A percentile compares a stretch with the other conserved stretches of the same genome.
phyloP scores from a whole-genome alignment of 2,888 invertebrate genomes.

The Liposcelis brunnea region DNA sequence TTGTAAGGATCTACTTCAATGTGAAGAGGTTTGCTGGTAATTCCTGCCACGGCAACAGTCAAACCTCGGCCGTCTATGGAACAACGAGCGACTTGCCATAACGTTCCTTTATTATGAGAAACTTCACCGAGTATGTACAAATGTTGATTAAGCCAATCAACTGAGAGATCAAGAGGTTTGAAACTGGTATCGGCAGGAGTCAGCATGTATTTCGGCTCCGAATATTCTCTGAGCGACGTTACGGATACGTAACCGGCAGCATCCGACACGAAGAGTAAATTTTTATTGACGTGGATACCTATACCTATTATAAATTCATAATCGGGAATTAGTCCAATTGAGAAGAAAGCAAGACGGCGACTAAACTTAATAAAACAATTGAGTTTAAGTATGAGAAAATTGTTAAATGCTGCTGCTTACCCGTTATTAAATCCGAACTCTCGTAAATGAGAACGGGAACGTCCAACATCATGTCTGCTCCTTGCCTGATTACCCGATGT shows the following conservation, averaged over 20 bases:
- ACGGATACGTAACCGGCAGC: conserved; percentile 45
- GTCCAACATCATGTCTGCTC: conserved; percentile 42
- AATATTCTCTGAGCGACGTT: conserved; percentile 24
- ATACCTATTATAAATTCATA: conserved; percentile 38
- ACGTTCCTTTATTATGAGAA: conserved; percentile 29
- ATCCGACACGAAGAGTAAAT: conserved; percentile 61
- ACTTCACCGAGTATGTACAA: conserved; percentile 68
- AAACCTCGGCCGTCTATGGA: conserved; percentile 54
- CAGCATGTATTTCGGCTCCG: conserved; percentile 31
- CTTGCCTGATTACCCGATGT: conserved; percentile 47
- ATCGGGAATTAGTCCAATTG: too few species aligned
- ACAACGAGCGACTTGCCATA: conserved; percentile 61
- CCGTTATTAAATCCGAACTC: conserved; percentile 33
- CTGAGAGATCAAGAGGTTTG: conserved; percentile 50
- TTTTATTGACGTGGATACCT: conserved; percentile 54
- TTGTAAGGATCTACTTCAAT: conserved; percentile 86
- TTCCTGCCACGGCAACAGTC: conserved; percentile 50
- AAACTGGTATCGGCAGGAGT: conserved; percentile 40
- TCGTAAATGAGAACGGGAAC: conserved; percentile 47
- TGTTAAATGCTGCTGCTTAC: conserved; percentile 18
- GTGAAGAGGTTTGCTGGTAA: conserved; percentile 52
- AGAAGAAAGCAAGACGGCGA: too few species aligned
- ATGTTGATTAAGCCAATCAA: conserved; percentile 79
- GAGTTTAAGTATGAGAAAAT: neutral
- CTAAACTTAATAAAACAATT: neutral